Base-by-base conservation (phyloP, 2,113 vertebrate species). In the Podilymbus podiceps region DNA sequence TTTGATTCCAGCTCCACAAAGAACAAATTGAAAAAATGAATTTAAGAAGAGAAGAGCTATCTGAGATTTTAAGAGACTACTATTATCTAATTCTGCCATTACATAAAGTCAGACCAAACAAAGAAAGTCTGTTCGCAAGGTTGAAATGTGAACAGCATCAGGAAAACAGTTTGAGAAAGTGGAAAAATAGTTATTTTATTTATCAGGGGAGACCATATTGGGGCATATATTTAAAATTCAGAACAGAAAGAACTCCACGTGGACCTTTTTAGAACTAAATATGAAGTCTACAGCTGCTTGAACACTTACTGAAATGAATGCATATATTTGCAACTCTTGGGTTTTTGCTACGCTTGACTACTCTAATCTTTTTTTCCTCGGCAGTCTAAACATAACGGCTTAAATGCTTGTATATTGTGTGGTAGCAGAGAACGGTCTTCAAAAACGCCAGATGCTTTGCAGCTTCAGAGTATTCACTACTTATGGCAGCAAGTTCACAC, bases 291-390 rank as follows among this genome's bases (percentile, higher is more conserved):
- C 80, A 89, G 80, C 94, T 94, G 77, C 90, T 89, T 55, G 35
- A 95, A 91, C 58, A 50, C 69, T 95, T 75, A 68, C 44, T 93
- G 62, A 75, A 94, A 93, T 90, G 60, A 92, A 92, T 53, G 92
- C 88, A 64, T 53, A 19, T 46, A 66, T 90, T 90, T 90, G 86
- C 66, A 49, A 85, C 55, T 94, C 90, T 81, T 33, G 47, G 15
- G 40, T 85, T 93, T 91, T 82, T 82, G 73, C 68, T 90, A 47
- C 55, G 88, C 88, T 87, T 31, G 4, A 79, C 88, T 92, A 82
- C 84, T 68, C 85, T 76, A 38, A 78, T 82, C n/a, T 23, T 84
- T 71, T 93, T 50, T 62, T 69, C 59, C 59, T 93, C 79, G 73
- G 64, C 69, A 84, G 62, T 30, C 96, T 67, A 71, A 90, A 77